These are phyloP conservation scores for Pterophyllum scalare DNA, from an alignment of 2,113 vertebrate genomes.

Conservation along the genomic window DNA sequence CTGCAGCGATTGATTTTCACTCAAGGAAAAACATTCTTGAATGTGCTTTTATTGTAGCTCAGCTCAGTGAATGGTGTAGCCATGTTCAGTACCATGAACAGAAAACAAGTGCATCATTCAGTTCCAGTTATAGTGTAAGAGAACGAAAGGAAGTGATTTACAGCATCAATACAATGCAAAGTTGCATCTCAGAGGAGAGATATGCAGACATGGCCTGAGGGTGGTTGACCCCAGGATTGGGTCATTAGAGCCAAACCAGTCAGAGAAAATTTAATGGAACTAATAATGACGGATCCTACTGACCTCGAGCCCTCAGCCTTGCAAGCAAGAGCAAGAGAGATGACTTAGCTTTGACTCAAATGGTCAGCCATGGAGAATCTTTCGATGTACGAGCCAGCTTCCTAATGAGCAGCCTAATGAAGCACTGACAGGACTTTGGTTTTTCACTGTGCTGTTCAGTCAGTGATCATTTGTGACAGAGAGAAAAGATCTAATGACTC, in stretches of 20 bases:
- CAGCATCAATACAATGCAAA: slow-evolving; percentile 10
- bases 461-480: slow-evolving; percentile 42
- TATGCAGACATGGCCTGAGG: slow-evolving; percentile 35
- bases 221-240: slow-evolving; percentile 47
- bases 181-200: slow-evolving; percentile 13
- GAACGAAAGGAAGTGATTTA: slow-evolving; percentile 20
- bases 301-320: slow-evolving; percentile 47
- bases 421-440: slow-evolving; percentile 52
- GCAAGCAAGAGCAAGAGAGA: slow-evolving; percentile 31
- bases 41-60: neutral
- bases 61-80: neutral
- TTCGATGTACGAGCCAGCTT: slow-evolving; percentile 45
- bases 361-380: slow-evolving; percentile 52
- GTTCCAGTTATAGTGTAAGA: slow-evolving; percentile 16
- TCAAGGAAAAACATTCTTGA: neutral
- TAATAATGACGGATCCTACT: slow-evolving; percentile 60
- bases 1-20: neutral
- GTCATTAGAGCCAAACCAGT: slow-evolving; percentile 57
- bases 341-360: slow-evolving; percentile 57
- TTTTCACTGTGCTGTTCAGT: slow-evolving; percentile 42
- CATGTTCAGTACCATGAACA: neutral
- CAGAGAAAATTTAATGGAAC: slow-evolving; percentile 60
- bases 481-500: slow-evolving; percentile 30
- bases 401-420: slow-evolving; percentile 73
- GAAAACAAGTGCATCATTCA: slow-evolving; percentile 2